Conservation (phyloP, 2,888 invertebrate species). For the Pollenia angustigena region DNA sequence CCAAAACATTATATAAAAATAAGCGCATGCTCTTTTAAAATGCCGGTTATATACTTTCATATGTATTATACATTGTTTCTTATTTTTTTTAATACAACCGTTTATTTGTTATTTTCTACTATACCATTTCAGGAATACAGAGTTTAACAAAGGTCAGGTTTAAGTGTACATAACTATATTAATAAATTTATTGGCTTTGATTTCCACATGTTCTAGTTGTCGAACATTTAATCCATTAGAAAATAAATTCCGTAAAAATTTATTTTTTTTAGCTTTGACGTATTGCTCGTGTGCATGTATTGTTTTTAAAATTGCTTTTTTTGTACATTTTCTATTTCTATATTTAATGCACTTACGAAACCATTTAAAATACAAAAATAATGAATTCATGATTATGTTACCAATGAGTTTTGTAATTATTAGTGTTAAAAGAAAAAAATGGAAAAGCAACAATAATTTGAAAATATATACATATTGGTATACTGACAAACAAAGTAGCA, state of each 20-base stretch:
- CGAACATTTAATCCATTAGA: background rate
- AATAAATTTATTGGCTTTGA: constrained; percentile 4
- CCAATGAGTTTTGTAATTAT: no score
- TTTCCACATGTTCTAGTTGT: background rate
- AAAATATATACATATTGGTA: no score
- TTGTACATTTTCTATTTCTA: no score
- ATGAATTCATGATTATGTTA: no score
- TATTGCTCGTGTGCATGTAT: no score
- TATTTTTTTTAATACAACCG: background rate
- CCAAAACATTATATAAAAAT: background rate
- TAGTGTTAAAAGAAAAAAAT: no score
- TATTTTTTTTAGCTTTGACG: no score
- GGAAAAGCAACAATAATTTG: no score
- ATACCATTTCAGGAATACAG: background rate
- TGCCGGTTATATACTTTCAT: constrained; percentile 50
- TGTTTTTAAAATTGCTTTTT: no score
- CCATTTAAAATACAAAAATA: no score
- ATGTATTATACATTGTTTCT: background rate
- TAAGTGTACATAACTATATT: background rate
- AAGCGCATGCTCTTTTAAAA: constrained; percentile 52
- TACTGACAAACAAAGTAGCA: no score
- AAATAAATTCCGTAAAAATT: background rate
- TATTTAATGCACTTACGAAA: no score
- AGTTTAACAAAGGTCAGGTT: constrained; percentile 52
- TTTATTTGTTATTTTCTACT: background rate